Evolutionary conservation across 2,888 invertebrate species (phyloP), one percentile per base, ranked within the genome.

Genomic region (Oligia strigilis): DNA sequence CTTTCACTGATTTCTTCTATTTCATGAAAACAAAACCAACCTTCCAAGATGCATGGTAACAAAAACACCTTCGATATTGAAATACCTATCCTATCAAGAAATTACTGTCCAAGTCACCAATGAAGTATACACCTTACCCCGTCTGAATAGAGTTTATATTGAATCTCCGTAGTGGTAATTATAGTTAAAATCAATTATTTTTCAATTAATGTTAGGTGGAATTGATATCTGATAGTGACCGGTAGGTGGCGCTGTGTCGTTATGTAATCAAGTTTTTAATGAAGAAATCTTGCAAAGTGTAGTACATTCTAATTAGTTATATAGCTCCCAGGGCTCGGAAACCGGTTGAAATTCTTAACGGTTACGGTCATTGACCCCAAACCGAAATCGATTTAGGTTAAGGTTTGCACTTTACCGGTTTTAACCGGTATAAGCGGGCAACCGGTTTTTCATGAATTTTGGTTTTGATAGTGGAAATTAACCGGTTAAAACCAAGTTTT

Each of bases 131-230:
- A 79, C 85, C 82, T 85, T 77, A 83, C 71, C 6, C 13, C 36
- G 60, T 77, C 46, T 70, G 19, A 19, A 84, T 79, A 91, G 87
- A 86, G 87, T 82, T 87, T 74, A 89, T 82, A 88, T 90, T 90
- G 75, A 83, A 84, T 85, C 86, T 74, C 74, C 79, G 65, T 78
- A 74, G 14, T 4, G 86, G 82, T 89, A 90, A 88, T 90, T 90
- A 89, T 90, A 86, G 89, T 90, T 84, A 76, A 89, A 94, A 94
- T 94, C 94, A 94, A 94, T 94, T 94, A 94, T 92, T 94, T 94
- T 94, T 90, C 92, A 93, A 94, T 94, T 92, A 94, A 91, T 86
- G 83, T 86, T 67, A 77, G 75, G 67, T 55, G 72, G 62, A 80
- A 83, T 88, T 87, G 84, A 82, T 88, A 86, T 84, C 84, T 71